phyloP scores from a whole-genome alignment of 2,113 vertebrate genomes.

The Pundamilia nyererei region DNA sequence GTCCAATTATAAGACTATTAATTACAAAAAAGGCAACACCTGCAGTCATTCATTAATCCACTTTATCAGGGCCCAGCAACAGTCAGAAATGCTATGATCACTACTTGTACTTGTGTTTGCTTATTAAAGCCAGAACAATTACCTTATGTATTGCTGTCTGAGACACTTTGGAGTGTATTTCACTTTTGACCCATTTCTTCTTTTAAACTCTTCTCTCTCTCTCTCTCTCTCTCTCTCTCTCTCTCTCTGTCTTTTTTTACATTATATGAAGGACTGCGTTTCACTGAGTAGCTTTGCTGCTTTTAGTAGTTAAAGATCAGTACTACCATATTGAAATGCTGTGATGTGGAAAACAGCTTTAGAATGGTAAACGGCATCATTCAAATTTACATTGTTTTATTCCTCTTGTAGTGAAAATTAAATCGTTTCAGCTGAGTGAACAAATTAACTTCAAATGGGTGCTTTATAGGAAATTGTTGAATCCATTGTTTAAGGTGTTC shows the following conservation, averaged over 20 bases:
- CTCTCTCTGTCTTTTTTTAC: not conserved
- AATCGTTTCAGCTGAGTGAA: not conserved
- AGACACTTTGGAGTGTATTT: not conserved
- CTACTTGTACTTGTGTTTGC: constrained; percentile 17
- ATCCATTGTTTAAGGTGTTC: not conserved
- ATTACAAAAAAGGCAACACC: constrained; percentile 67
- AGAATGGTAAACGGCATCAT: not conserved
- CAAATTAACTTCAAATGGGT: not conserved
- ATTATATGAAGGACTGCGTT: not conserved
- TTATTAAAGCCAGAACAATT: constrained; percentile 32
- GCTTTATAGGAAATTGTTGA: not conserved
- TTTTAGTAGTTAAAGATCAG: not conserved
- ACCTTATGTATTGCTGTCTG: not conserved
- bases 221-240: accelerated
- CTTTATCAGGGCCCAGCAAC: constrained; percentile 36
- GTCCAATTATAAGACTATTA: constrained; percentile 66
- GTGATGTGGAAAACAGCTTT: not conserved
- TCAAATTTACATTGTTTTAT: not conserved
- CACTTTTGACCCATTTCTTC: not conserved
- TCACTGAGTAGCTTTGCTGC: not conserved
- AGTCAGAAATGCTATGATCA: constrained; percentile 22
- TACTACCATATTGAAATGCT: not conserved
- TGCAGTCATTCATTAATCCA: constrained; percentile 63
- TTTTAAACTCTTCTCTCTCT: not conserved
- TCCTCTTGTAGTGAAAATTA: not conserved